Evolutionary conservation across 2,888 invertebrate species (phyloP).

Genomic region (Schrankia costaestrigalis): DNA sequence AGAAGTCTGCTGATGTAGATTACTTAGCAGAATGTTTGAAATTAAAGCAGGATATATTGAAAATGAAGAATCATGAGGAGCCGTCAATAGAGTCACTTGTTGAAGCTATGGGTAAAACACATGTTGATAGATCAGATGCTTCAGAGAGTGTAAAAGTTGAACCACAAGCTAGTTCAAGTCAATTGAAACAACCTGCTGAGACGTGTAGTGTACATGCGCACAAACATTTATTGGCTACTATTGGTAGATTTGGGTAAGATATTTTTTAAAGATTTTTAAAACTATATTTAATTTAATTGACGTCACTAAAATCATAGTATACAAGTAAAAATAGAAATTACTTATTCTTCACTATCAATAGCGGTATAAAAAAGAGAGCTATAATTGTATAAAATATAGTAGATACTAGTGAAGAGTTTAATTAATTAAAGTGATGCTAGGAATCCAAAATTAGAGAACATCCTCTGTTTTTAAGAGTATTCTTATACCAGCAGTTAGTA

Average conservation of each 20-base stretch:
- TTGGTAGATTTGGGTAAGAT: slow-evolving; percentile 82
- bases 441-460: too few relatives aligned
- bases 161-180: neutral
- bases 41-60: slow-evolving; percentile 61
- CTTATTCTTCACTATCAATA: too few relatives aligned
- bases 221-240: slow-evolving; percentile 83
- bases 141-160: neutral
- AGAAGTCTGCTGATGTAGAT: slow-evolving; percentile 38
- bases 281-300: neutral
- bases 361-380: too few relatives aligned
- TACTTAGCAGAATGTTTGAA: slow-evolving; percentile 67
- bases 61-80: slow-evolving; percentile 52
- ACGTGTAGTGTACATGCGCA: slow-evolving; percentile 48
- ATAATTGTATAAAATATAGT: too few relatives aligned
- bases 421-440: too few relatives aligned
- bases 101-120: slow-evolving; percentile 60
- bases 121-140: slow-evolving; percentile 28
- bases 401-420: too few relatives aligned
- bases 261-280: neutral
- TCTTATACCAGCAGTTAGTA: too few relatives aligned
- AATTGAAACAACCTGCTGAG: too few relatives aligned
- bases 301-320: neutral
- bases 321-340: too few relatives aligned
- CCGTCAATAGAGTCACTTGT: slow-evolving; percentile 57
- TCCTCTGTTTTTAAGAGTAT: too few relatives aligned